Evolutionary conservation across 2,888 invertebrate species (phyloP).

Genomic region (Temnothorax ravouxi): DNA sequence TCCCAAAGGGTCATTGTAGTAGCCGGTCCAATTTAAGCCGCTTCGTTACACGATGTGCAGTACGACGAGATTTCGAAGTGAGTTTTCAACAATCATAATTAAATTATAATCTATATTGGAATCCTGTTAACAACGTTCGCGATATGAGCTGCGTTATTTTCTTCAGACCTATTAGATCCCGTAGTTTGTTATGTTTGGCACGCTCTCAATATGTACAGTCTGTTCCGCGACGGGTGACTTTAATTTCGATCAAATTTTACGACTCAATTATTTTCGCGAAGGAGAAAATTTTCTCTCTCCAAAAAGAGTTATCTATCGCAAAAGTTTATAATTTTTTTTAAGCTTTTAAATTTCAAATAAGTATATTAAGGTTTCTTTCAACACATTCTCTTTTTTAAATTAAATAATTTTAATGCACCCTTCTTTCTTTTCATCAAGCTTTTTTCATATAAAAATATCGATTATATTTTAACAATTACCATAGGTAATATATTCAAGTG

Average conservation of each 20-base stretch:
- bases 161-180: not conserved
- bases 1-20: too few species aligned
- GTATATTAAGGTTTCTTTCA: not conserved
- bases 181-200: slow-evolving; percentile 2
- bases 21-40: too few species aligned
- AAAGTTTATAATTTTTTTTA: not conserved
- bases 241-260: not conserved
- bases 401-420: not conserved
- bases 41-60: too few species aligned
- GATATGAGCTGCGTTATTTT: slow-evolving; percentile 12
- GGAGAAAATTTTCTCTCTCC: not conserved
- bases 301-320: too few species aligned
- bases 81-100: too few species aligned
- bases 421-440: not conserved
- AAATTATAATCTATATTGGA: too few species aligned
- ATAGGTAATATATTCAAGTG: not conserved
- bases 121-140: slow-evolving; percentile 2
- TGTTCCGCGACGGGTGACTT: not conserved
- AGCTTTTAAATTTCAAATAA: not conserved
- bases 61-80: too few species aligned
- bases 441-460: not conserved
- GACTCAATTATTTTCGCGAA: not conserved
- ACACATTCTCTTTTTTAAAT: not conserved
- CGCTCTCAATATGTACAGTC: not conserved
- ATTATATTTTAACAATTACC: not conserved